phyloP scores from a whole-genome alignment of 2,888 invertebrate species.

The Rhimphoctona megacephalus region DNA sequence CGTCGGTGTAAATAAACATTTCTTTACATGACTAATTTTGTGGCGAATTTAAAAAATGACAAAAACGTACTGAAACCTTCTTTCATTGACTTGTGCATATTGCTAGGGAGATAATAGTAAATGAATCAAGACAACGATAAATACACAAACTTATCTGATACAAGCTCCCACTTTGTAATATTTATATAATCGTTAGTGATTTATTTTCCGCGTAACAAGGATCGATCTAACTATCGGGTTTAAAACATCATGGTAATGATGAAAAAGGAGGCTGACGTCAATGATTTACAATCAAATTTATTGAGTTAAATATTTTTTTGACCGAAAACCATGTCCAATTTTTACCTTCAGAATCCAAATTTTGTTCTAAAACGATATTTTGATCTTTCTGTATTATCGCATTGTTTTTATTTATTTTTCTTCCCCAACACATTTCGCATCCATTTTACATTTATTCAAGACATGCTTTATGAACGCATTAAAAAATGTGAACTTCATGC shows the following conservation, averaged over 20 bases:
- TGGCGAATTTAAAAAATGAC: constrained; percentile 15
- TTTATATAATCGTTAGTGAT: background rate
- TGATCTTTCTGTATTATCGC: background rate
- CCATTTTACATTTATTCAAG: background rate
- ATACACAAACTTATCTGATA: constrained; percentile 1
- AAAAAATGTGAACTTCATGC: background rate
- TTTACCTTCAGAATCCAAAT: background rate
- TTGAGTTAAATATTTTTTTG: background rate
- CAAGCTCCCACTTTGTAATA: background rate
- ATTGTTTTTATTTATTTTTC: background rate
- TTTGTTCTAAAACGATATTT: no score
- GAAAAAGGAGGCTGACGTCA: no score
- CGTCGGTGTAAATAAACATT: no score
- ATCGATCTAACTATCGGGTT: constrained; percentile 24
- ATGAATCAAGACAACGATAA: background rate
- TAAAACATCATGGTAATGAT: background rate
- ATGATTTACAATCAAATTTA: no score
- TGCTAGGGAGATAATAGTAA: background rate
- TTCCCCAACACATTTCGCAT: background rate
- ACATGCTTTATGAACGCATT: background rate
- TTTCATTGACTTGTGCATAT: background rate
- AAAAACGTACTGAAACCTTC: constrained; percentile 31
- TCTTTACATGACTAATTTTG: background rate
- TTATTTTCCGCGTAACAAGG: background rate
- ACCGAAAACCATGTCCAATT: background rate